These are phyloP conservation scores for Quadroppia sp. DNA, from an alignment of 2,888 invertebrate genomes.

Conservation along the genomic window DNA sequence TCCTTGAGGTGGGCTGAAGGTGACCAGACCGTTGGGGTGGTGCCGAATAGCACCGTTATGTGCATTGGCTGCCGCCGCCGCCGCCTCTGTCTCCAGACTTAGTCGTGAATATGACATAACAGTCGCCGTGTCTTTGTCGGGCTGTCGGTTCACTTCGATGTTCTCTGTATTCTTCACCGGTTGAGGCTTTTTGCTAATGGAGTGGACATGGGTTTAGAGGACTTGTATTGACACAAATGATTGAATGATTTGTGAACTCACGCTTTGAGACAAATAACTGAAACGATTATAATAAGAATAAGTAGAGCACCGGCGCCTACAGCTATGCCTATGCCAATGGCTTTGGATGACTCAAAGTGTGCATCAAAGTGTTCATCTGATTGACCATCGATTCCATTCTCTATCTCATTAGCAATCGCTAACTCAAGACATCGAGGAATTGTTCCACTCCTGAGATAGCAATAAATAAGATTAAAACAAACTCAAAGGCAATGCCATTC, in stretches of 20 bases:
- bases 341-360: slow-evolving; percentile 46
- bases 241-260: too few relatives aligned
- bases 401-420: slow-evolving; percentile 41
- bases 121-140: slow-evolving; percentile 46
- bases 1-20: slow-evolving; percentile 46
- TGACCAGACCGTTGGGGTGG: slow-evolving; percentile 48
- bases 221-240: too few relatives aligned
- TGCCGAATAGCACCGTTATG: slow-evolving; percentile 46
- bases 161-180: slow-evolving; percentile 46
- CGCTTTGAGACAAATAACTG: slow-evolving; percentile 75
- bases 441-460: slow-evolving; percentile 39
- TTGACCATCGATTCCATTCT: slow-evolving; percentile 35
- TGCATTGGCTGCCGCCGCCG: slow-evolving; percentile 38
- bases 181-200: slow-evolving; percentile 43
- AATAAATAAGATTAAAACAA: neutral
- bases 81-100: slow-evolving; percentile 45
- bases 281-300: slow-evolving; percentile 70
- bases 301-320: slow-evolving; percentile 77
- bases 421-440: slow-evolving; percentile 43
- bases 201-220: neutral
- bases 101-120: slow-evolving; percentile 47
- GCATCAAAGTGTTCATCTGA: slow-evolving; percentile 33
- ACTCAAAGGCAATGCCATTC: neutral
- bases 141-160: slow-evolving; percentile 44
- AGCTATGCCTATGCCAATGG: slow-evolving; percentile 59